Percentiles rank a stretch among this genome's conserved stretches.
Conservation (phyloP, 53 echinoderm and acorn worm genomes). For the Antedon mediterranea region DNA sequence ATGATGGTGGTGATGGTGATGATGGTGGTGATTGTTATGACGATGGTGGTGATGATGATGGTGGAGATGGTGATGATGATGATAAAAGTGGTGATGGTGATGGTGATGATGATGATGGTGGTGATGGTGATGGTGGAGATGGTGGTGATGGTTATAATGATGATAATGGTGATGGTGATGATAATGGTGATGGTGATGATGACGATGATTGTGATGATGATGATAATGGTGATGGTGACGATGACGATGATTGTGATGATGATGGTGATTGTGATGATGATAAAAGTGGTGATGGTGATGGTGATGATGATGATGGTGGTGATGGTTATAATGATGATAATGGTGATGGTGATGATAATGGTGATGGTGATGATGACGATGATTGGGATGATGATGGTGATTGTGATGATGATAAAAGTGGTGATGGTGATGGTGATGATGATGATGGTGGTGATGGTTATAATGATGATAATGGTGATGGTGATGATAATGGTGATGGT, state of each 20-base stretch:
- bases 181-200: constrained; percentile 3
- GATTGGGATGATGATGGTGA: neutral
- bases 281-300: too few relatives aligned
- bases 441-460: too few relatives aligned
- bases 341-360: too few relatives aligned
- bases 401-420: constrained; percentile 3
- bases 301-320: constrained; percentile 4
- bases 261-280: too few relatives aligned
- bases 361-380: constrained; percentile 1
- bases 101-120: constrained; percentile 1
- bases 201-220: constrained; percentile 2
- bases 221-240: constrained; percentile 3
- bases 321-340: too few relatives aligned
- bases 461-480: neutral
- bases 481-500: neutral
- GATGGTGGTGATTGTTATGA: constrained; percentile 1
- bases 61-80: constrained; percentile 3
- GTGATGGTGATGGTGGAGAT: too few relatives aligned
- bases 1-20: constrained; percentile 2
- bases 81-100: neutral
- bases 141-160: too few relatives aligned
- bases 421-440: constrained; percentile 1
- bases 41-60: constrained; percentile 6
- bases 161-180: too few relatives aligned
- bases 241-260: constrained; percentile 7